Conservation (phyloP, 2,888 invertebrate genomes). For the Phalera bucephala region DNA sequence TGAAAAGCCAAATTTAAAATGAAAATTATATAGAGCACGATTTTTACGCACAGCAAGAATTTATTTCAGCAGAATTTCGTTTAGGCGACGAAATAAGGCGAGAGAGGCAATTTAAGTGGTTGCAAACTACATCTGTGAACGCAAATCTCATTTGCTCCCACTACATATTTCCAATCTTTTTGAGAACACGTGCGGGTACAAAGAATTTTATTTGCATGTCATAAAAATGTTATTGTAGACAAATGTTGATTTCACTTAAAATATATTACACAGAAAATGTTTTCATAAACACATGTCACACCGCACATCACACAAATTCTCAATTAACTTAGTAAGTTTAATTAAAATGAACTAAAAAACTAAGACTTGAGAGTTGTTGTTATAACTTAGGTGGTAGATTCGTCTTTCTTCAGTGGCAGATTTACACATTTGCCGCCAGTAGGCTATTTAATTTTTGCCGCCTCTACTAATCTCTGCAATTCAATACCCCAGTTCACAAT, state of each 20-base stretch:
- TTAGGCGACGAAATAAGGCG: slow-evolving; percentile 53
- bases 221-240: background rate
- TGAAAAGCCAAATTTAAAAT: too few species aligned
- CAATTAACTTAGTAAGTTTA: background rate
- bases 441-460: too few species aligned
- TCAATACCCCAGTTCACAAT: too few species aligned
- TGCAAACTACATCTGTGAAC: slow-evolving; percentile 48
- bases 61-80: slow-evolving; percentile 42
- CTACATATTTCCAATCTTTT: slow-evolving; percentile 42
- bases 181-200: slow-evolving; percentile 11
- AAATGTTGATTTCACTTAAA: too few species aligned
- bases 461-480: too few species aligned
- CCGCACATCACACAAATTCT: background rate
- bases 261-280: too few species aligned
- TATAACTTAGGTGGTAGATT: too few species aligned
- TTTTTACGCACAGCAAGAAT: background rate
- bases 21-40: too few species aligned
- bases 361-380: too few species aligned
- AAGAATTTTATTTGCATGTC: background rate
- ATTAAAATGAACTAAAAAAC: background rate
- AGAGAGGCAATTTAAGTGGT: slow-evolving; percentile 44
- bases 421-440: too few species aligned
- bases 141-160: slow-evolving; percentile 55
- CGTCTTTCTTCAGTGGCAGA: too few species aligned
- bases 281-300: too few species aligned